phyloP scores from a whole-genome alignment of 2,888 invertebrate genomes.

The Seladonia tumulorum region DNA sequence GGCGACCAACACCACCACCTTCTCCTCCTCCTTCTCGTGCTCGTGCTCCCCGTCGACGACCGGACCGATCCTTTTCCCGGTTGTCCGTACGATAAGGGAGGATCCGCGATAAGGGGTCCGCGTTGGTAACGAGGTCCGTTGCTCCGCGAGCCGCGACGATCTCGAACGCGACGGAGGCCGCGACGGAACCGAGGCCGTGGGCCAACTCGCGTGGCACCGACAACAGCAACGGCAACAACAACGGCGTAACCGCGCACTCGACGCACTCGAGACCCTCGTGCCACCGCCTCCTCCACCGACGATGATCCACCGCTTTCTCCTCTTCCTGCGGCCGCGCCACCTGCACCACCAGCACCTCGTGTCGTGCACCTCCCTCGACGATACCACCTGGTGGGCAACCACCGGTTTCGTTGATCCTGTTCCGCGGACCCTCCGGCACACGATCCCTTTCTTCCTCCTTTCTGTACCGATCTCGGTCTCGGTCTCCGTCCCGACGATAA shows the following conservation, averaged over 20 bases:
- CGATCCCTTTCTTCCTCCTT: background rate
- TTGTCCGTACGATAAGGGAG: slow-evolving; percentile 1
- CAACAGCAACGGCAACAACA: slow-evolving; percentile 36
- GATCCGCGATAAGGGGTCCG: background rate
- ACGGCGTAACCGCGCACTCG: slow-evolving; percentile 42
- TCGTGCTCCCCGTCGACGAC: slow-evolving; percentile 30
- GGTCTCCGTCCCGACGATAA: slow-evolving; percentile 10
- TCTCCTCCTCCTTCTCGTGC: slow-evolving; percentile 26
- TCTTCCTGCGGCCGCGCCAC: slow-evolving; percentile 70
- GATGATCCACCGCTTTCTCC: slow-evolving; percentile 63
- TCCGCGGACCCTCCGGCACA: slow-evolving; percentile 2
- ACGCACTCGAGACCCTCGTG: slow-evolving; percentile 46
- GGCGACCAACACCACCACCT: slow-evolving; percentile 50
- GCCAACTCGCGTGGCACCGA: slow-evolving; percentile 36
- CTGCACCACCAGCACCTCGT: slow-evolving; percentile 60
- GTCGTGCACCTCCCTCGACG: slow-evolving; percentile 7
- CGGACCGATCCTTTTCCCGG: slow-evolving; percentile 31
- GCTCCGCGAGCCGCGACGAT: background rate
- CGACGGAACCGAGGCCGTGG: slow-evolving; percentile 19
- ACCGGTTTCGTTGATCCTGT: slow-evolving; percentile 9
- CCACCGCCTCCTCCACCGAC: slow-evolving; percentile 35
- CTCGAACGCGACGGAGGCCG: background rate
- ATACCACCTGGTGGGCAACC: background rate
- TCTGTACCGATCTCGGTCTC: background rate
- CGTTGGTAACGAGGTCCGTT: background rate